Percentiles rank a stretch among this genome's conserved stretches.
Conservation (phyloP, 2,113 vertebrate genomes). For the Periophthalmus modestus region DNA sequence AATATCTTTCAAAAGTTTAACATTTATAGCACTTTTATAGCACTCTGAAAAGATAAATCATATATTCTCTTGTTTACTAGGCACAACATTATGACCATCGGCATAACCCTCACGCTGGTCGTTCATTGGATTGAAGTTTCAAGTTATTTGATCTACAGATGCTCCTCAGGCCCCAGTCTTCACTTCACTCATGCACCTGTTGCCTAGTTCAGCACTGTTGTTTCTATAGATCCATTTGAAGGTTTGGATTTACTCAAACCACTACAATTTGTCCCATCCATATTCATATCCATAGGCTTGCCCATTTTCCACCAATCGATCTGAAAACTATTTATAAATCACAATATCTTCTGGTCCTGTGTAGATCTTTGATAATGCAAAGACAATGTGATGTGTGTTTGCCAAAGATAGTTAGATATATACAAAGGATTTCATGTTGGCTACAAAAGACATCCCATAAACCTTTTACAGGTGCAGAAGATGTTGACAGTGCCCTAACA, state of each 20-base stretch:
- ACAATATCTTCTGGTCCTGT: too few relatives aligned
- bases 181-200: not conserved
- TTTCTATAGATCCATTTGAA: not conserved
- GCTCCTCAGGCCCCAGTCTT: not conserved
- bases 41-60: not conserved
- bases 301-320: too few relatives aligned
- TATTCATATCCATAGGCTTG: not conserved
- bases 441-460: conserved; percentile 23
- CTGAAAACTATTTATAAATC: too few relatives aligned
- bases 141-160: not conserved
- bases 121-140: not conserved
- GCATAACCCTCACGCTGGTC: too few relatives aligned
- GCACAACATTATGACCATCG: not conserved
- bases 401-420: not conserved
- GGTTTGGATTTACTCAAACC: not conserved
- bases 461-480: conserved; percentile 40
- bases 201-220: not conserved
- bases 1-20: not conserved
- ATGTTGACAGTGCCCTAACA: conserved; percentile 54
- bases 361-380: too few relatives aligned
- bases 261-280: not conserved
- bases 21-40: not conserved
- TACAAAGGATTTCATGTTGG: conserved; percentile 7
- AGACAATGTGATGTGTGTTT: not conserved
- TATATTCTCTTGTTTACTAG: not conserved